Evolutionary conservation across 2,888 invertebrate genomes (phyloP).

Genomic region (Dryadula phaetusa): DNA sequence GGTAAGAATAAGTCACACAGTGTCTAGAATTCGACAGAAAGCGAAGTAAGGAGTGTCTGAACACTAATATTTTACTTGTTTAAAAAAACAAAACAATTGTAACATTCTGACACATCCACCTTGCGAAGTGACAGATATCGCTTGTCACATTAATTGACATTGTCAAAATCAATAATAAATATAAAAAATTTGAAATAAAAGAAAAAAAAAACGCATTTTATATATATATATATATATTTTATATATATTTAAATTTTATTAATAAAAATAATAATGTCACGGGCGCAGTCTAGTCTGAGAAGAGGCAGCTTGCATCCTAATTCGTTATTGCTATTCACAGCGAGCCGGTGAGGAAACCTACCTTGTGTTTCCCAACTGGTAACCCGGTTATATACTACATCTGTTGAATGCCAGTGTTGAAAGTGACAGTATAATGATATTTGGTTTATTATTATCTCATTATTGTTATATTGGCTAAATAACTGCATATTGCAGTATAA

Average conservation of each 20-base stretch:
- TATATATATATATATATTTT: neutral
- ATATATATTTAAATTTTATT: neutral
- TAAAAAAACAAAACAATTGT: too few relatives aligned
- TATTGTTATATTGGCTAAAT: neutral
- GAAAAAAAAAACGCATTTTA: too few relatives aligned
- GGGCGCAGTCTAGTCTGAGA: neutral
- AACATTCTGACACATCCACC: too few relatives aligned
- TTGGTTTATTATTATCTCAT: slow-evolving; percentile 13
- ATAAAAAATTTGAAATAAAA: too few relatives aligned
- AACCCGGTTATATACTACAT: slow-evolving; percentile 31
- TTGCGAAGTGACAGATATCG: too few relatives aligned
- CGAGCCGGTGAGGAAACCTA: slow-evolving; percentile 40
- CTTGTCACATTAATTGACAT: too few relatives aligned
- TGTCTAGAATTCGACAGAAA: too few relatives aligned
- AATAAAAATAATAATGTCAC: slow-evolving; percentile 1
- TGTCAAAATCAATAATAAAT: neutral
- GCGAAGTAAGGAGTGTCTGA: too few relatives aligned
- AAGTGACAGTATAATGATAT: slow-evolving; percentile 8
- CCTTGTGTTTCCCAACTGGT: slow-evolving; percentile 40
- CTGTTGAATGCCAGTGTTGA: slow-evolving; percentile 24
- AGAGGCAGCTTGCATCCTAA: slow-evolving; percentile 33
- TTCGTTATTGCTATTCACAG: slow-evolving; percentile 40
- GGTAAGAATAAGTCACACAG: too few relatives aligned
- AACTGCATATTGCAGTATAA: neutral
- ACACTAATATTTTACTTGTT: too few relatives aligned